phyloP scores from a whole-genome alignment of 1,140 invertebrate species.

The Apolygus lucorum region DNA sequence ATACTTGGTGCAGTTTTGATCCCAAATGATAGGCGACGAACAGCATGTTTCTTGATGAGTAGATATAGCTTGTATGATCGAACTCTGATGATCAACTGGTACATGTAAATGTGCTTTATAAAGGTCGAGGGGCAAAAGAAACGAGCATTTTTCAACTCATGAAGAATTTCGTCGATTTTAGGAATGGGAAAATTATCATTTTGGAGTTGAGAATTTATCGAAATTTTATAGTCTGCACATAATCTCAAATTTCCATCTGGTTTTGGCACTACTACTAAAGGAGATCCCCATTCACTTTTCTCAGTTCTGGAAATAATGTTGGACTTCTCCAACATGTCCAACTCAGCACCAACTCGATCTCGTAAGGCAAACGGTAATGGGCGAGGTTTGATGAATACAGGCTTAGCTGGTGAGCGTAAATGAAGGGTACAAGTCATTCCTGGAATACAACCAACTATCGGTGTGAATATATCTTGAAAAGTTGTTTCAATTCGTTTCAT shows the following conservation, averaged over 20 bases:
- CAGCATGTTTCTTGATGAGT: not conserved
- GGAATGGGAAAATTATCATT: too few species aligned
- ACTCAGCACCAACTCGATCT: not conserved
- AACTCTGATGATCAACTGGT: not conserved
- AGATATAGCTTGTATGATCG: not conserved
- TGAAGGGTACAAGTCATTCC: not conserved
- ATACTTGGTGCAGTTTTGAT: not conserved
- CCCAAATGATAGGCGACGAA: not conserved
- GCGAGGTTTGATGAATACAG: not conserved
- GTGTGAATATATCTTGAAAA: not conserved
- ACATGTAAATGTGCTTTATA: too few species aligned
- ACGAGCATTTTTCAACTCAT: not conserved
- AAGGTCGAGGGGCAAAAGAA: not conserved
- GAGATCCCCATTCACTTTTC: too few species aligned
- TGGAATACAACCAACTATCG: not conserved
- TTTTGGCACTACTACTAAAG: too few species aligned
- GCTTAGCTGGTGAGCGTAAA: not conserved
- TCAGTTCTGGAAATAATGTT: too few species aligned
- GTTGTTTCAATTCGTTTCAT: not conserved
- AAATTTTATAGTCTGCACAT: too few species aligned
- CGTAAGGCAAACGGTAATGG: not conserved
- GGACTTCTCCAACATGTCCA: too few species aligned
- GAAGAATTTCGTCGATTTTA: too few species aligned
- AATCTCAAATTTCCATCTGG: too few species aligned
- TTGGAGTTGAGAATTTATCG: too few species aligned